Evolutionary conservation across 2,113 vertebrate species (phyloP).

Genomic region (Xenus cinereus): DNA sequence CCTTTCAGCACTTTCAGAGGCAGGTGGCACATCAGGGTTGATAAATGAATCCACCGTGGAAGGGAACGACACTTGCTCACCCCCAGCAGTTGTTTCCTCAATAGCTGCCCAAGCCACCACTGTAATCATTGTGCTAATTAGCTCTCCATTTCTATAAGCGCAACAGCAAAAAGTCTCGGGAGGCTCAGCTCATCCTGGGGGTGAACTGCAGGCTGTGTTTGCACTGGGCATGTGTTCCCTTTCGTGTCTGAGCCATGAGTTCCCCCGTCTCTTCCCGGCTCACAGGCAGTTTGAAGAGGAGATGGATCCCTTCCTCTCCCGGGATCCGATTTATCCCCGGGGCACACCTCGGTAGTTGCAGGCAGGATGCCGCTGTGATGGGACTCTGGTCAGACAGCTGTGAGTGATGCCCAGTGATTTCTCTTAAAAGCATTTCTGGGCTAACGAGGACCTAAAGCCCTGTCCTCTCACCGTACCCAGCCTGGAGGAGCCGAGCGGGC

Average conservation of each 20-base stretch:
- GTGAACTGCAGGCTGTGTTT: not conserved
- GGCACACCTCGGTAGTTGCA: not conserved
- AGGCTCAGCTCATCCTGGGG: not conserved
- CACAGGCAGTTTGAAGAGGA: not conserved
- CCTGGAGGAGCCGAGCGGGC: accelerated
- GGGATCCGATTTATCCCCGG: not conserved
- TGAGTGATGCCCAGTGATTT: not conserved
- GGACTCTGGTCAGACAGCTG: not conserved
- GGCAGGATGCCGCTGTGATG: not conserved
- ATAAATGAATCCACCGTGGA: not conserved
- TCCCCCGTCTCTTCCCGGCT: not conserved
- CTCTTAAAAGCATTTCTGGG: not conserved
- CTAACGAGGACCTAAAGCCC: not conserved
- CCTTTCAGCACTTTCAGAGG: not conserved
- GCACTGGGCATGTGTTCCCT: not conserved
- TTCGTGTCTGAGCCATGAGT: not conserved
- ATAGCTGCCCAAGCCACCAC: not conserved
- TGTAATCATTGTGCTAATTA: not conserved
- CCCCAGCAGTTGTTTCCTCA: not conserved
- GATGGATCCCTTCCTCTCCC: not conserved
- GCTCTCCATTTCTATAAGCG: not conserved
- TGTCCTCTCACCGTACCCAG: accelerated
- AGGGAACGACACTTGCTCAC: not conserved
- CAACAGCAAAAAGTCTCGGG: not conserved
- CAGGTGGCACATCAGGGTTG: not conserved